Conservation (phyloP, 2,888 invertebrate genomes). For the Boloria euphrosyne region DNA sequence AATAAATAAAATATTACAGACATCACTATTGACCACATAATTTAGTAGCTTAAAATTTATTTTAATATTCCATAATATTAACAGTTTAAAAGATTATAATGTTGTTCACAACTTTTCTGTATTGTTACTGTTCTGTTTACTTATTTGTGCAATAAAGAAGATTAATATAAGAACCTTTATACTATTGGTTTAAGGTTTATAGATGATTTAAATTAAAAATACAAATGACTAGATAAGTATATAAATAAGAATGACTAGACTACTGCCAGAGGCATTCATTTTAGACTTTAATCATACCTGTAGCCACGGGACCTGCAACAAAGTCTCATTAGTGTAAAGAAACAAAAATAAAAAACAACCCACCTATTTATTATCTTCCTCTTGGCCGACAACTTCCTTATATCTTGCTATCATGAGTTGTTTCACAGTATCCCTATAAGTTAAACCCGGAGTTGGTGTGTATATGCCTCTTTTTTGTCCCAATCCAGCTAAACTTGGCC, state of each 20-base stretch:
- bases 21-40: slow-evolving; percentile 3
- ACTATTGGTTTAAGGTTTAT: not conserved
- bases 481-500: slow-evolving; percentile 90
- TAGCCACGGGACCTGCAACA: slow-evolving; percentile 54
- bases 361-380: slow-evolving; percentile 73
- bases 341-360: slow-evolving; percentile 50
- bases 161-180: no score
- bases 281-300: slow-evolving; percentile 54
- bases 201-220: not conserved
- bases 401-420: slow-evolving; percentile 94
- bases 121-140: no score
- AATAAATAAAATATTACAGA: not conserved
- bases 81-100: no score
- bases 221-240: slow-evolving; percentile 1
- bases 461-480: slow-evolving; percentile 91
- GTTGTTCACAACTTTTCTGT: no score
- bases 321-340: slow-evolving; percentile 42
- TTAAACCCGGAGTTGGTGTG: slow-evolving; percentile 90
- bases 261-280: not conserved
- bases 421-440: slow-evolving; percentile 94
- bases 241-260: not conserved
- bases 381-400: slow-evolving; percentile 88
- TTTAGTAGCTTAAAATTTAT: not conserved
- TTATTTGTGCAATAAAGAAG: no score
- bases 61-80: no score